phyloP scores from a whole-genome alignment of 2,113 vertebrate species.

The Elephantulus edwardii region DNA sequence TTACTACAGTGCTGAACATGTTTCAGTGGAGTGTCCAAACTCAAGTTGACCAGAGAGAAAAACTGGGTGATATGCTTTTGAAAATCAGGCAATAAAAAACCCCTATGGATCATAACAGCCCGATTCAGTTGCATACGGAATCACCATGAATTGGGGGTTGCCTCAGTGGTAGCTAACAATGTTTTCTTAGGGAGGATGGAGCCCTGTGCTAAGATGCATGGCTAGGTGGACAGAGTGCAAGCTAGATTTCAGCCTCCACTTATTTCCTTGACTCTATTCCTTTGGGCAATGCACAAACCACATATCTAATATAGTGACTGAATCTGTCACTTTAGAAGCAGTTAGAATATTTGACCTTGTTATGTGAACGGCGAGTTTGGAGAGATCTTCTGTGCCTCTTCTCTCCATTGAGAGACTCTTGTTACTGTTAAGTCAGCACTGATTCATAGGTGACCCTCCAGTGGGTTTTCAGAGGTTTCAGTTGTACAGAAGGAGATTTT shows the following conservation, averaged over 20 bases:
- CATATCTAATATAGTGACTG: neutral
- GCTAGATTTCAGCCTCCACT: neutral
- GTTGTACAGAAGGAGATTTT: too few relatives aligned
- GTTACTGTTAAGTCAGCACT: too few relatives aligned
- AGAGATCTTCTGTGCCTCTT: neutral
- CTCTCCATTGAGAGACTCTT: too few relatives aligned
- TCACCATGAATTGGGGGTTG: neutral
- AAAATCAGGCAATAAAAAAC: neutral
- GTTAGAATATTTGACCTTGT: neutral
- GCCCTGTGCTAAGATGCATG: neutral
- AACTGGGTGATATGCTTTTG: neutral
- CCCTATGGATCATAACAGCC: neutral
- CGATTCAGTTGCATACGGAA: neutral
- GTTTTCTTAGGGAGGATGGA: neutral
- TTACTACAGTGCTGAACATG: neutral
- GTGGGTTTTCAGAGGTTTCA: too few relatives aligned
- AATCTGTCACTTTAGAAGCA: neutral
- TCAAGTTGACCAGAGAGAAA: neutral
- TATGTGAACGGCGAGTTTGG: neutral
- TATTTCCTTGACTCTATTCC: neutral
- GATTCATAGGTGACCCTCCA: too few relatives aligned
- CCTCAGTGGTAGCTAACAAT: neutral
- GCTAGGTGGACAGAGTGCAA: neutral
- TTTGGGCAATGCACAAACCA: neutral
- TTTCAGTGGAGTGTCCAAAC: neutral